Evolutionary conservation across 2,888 invertebrate genomes (phyloP).

Genomic region (Smittia sp.): DNA sequence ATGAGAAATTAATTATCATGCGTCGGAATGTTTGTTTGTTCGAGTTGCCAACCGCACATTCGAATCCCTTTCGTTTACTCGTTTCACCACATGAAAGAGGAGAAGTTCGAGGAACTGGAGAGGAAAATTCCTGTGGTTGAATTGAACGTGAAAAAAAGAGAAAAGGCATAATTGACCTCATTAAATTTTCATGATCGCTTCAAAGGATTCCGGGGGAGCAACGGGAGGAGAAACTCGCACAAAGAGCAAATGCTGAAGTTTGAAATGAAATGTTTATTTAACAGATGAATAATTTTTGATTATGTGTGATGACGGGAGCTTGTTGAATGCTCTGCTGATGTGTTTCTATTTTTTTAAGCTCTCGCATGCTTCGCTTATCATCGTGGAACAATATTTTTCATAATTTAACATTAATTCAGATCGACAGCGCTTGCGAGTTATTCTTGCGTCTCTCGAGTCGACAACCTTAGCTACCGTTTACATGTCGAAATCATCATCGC

Average conservation of each 20-base stretch:
- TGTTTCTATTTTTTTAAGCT: slow-evolving; percentile 2
- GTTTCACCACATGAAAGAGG: slow-evolving; percentile 11
- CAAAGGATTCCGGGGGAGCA: slow-evolving; percentile 37
- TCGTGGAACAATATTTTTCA: background rate
- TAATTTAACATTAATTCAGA: slow-evolving; percentile 3
- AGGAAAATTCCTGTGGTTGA: slow-evolving; percentile 34
- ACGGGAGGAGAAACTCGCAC: background rate
- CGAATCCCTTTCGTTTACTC: background rate
- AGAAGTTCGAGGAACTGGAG: slow-evolving; percentile 15
- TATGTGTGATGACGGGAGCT: slow-evolving; percentile 32
- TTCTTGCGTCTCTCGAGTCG: background rate
- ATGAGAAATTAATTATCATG: slow-evolving; percentile 41
- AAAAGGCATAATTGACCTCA: slow-evolving; percentile 37
- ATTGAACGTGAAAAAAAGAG: background rate
- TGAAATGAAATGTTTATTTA: slow-evolving; percentile 40
- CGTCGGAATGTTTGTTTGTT: slow-evolving; percentile 37
- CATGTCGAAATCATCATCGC: background rate
- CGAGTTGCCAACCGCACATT: slow-evolving; percentile 12
- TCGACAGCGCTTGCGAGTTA: background rate
- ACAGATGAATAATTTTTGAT: slow-evolving; percentile 41
- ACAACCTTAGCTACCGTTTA: slow-evolving; percentile 2
- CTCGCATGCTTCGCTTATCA: background rate
- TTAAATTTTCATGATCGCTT: slow-evolving; percentile 41
- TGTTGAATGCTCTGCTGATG: slow-evolving; percentile 34
- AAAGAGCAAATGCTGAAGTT: background rate